Conservation (phyloP, 2,888 invertebrate genomes). For the Hirtodrosophila alboralis region DNA sequence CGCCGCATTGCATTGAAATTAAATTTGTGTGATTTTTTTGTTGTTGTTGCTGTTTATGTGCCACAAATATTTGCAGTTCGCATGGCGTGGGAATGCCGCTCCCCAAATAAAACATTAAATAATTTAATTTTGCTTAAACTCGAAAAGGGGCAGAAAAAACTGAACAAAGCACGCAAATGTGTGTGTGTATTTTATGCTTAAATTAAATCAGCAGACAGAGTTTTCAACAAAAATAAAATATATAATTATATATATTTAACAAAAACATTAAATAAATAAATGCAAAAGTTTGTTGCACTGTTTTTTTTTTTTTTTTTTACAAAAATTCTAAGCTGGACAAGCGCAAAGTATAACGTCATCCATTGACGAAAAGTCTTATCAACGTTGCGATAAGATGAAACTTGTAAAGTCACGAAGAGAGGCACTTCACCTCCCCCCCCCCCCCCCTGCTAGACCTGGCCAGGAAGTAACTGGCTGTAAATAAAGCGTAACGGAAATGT, state of each 20-base stretch:
- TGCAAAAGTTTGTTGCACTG: slow-evolving; percentile 35
- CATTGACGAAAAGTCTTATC: slow-evolving; percentile 27
- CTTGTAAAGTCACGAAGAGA: slow-evolving; percentile 59
- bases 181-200: slow-evolving; percentile 26
- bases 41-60: slow-evolving; percentile 34
- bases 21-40: too few relatives aligned
- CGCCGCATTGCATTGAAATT: slow-evolving; percentile 25
- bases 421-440: slow-evolving; percentile 13
- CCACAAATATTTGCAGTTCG: slow-evolving; percentile 61
- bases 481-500: slow-evolving; percentile 54
- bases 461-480: slow-evolving; percentile 48
- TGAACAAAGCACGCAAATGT: slow-evolving; percentile 26
- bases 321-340: slow-evolving; percentile 6
- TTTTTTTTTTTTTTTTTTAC: too few relatives aligned
- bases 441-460: slow-evolving; percentile 36
- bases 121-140: slow-evolving; percentile 67
- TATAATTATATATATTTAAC: slow-evolving; percentile 4
- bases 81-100: slow-evolving; percentile 68
- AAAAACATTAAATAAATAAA: slow-evolving; percentile 3
- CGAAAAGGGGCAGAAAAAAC: slow-evolving; percentile 23
- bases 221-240: slow-evolving; percentile 32
- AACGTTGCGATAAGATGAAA: slow-evolving; percentile 58
- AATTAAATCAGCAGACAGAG: slow-evolving; percentile 67
- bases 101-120: slow-evolving; percentile 53
- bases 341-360: slow-evolving; percentile 10